A percentile compares a stretch with the other conserved stretches of the same genome.
phyloP scores from a whole-genome alignment of 2,797 vertebrate species.

The Gymnothorax reevesii region DNA sequence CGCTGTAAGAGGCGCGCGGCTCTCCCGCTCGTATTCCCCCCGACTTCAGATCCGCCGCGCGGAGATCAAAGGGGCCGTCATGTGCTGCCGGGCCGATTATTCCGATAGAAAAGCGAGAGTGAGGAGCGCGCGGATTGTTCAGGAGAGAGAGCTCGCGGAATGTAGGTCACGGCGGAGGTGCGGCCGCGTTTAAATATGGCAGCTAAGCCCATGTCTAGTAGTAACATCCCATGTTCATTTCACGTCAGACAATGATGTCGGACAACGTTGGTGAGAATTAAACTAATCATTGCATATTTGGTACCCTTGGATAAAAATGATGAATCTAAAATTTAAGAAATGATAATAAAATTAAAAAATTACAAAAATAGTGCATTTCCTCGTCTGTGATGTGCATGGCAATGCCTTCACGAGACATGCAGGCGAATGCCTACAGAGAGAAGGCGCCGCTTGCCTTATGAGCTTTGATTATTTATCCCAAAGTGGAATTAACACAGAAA shows the following conservation, averaged over 20 bases:
- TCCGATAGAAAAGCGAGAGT: not conserved
- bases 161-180: not conserved
- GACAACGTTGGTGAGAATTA: not conserved
- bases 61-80: constrained; percentile 8
- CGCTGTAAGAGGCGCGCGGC: not conserved
- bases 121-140: not conserved
- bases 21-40: not conserved
- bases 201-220: not conserved
- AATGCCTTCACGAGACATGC: too few relatives aligned
- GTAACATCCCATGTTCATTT: not conserved
- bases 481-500: too few relatives aligned
- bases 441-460: too few relatives aligned
- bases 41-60: not conserved
- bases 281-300: not conserved
- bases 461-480: too few relatives aligned
- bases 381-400: too few relatives aligned
- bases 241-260: not conserved
- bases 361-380: too few relatives aligned
- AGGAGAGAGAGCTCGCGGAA: not conserved
- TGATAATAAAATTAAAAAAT: too few relatives aligned
- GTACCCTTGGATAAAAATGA: not conserved
- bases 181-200: not conserved
- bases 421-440: too few relatives aligned
- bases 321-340: too few relatives aligned
- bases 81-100: constrained; percentile 2